Evolutionary conservation across 1,140 invertebrate genomes (phyloP).

Genomic region (Diabrotica undecimpunctata): DNA sequence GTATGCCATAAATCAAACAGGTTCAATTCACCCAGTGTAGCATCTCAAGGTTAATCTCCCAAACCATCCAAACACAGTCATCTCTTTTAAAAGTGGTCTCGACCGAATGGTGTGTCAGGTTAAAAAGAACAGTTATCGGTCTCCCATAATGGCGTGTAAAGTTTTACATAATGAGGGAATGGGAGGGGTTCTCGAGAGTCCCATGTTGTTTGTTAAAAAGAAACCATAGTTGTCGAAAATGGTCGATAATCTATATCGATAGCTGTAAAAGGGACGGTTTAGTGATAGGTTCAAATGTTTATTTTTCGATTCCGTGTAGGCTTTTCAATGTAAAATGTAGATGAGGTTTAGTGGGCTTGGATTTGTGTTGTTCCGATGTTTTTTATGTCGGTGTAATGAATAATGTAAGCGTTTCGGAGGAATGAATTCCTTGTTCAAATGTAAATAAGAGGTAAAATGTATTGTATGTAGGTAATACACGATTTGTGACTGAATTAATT

Average conservation of each 20-base stretch:
- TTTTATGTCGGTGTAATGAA: too few relatives aligned
- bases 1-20: not conserved
- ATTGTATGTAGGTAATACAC: too few relatives aligned
- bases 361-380: too few relatives aligned
- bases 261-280: not conserved
- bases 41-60: not conserved
- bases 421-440: too few relatives aligned
- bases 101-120: not conserved
- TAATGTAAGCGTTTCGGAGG: too few relatives aligned
- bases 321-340: too few relatives aligned
- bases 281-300: too few relatives aligned
- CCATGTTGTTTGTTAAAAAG: conserved; percentile 13
- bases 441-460: too few relatives aligned
- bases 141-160: conserved; percentile 17
- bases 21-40: not conserved
- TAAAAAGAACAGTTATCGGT: conserved; percentile 10
- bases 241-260: conserved; percentile 8
- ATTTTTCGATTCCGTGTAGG: too few relatives aligned
- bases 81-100: not conserved
- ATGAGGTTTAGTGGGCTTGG: too few relatives aligned
- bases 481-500: too few relatives aligned
- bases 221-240: conserved; percentile 6
- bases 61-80: not conserved
- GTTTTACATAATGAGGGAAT: conserved; percentile 14
- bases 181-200: conserved; percentile 6